Evolutionary conservation across 2,888 invertebrate genomes (phyloP).

Genomic region (Carterocephalus palaemon): DNA sequence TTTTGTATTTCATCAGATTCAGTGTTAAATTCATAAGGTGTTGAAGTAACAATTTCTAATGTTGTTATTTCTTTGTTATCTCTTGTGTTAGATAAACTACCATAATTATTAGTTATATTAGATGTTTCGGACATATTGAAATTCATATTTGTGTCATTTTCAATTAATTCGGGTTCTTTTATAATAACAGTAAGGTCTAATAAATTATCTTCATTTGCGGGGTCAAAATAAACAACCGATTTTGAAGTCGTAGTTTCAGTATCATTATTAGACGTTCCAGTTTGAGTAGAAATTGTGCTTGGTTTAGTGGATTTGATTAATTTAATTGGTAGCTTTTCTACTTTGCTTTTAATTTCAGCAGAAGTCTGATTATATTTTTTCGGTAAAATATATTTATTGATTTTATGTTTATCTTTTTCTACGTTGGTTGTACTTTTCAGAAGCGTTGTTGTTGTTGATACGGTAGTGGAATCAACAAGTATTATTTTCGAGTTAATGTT

Average conservation of each 20-base stretch:
- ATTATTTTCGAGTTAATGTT: slow-evolving; percentile 31
- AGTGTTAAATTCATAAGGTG: slow-evolving; percentile 10
- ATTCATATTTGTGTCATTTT: slow-evolving; percentile 29
- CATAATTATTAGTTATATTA: slow-evolving; percentile 1
- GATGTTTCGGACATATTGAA: background rate
- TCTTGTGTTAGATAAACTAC: background rate
- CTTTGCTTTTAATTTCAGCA: slow-evolving; percentile 49
- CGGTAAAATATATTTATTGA: slow-evolving; percentile 46
- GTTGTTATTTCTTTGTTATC: slow-evolving; percentile 11
- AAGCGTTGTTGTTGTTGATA: slow-evolving; percentile 34
- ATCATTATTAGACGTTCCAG: background rate
- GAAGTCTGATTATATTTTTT: slow-evolving; percentile 64
- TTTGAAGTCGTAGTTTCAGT: slow-evolving; percentile 20
- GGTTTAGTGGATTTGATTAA: slow-evolving; percentile 3
- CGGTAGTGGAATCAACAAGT: slow-evolving; percentile 6
- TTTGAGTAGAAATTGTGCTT: slow-evolving; percentile 1
- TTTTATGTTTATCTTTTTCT: slow-evolving; percentile 45
- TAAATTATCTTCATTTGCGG: slow-evolving; percentile 44
- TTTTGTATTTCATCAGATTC: slow-evolving; percentile 20
- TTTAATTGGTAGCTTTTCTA: slow-evolving; percentile 14
- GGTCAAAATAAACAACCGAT: slow-evolving; percentile 28
- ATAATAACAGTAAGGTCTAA: slow-evolving; percentile 63
- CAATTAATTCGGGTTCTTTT: slow-evolving; percentile 45
- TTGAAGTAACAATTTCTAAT: slow-evolving; percentile 22
- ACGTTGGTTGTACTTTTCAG: slow-evolving; percentile 33